Conservation (phyloP, 2,888 invertebrate genomes). For the Alviniconcha strummeri region DNA sequence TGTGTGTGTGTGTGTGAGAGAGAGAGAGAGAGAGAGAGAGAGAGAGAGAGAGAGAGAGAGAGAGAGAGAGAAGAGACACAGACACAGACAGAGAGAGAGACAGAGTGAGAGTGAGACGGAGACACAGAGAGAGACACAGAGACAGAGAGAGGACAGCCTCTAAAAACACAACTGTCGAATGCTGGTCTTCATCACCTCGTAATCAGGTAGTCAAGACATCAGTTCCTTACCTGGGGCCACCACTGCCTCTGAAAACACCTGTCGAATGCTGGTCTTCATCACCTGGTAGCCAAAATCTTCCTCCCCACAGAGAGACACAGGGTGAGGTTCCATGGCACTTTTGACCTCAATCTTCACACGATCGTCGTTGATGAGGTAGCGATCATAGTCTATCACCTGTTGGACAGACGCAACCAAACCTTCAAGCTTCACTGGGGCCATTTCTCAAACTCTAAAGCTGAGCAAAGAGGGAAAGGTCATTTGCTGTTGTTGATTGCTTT, state of each 20-base stretch:
- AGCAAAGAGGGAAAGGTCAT: too few species aligned
- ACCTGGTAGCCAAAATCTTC: conserved; percentile 73
- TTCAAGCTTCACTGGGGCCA: too few species aligned
- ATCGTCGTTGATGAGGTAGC: conserved; percentile 67
- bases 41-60: too few species aligned
- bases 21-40: too few species aligned
- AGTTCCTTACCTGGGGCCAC: conserved; percentile 72
- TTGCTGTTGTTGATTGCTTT: too few species aligned
- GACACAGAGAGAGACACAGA: too few species aligned
- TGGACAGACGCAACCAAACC: background rate
- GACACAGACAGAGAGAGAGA: too few species aligned
- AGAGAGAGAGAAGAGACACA: too few species aligned
- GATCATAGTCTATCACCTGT: conserved; percentile 69
- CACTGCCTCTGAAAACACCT: conserved; percentile 72
- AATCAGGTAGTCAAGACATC: conserved; percentile 57
- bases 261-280: conserved; percentile 72
- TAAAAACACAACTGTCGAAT: conserved; percentile 73
- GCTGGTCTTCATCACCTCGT: conserved; percentile 72
- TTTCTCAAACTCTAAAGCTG: too few species aligned
- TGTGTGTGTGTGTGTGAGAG: too few species aligned
- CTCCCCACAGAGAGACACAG: conserved; percentile 72
- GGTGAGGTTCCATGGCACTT: conserved; percentile 68
- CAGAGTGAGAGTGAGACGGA: too few species aligned
- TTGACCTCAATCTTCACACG: conserved; percentile 69
- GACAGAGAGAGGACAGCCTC: conserved; percentile 50